Evolutionary conservation across 2,888 invertebrate species (phyloP), one percentile per base, ranked within the genome.

Genomic region (Ichneumoninae sp.): DNA sequence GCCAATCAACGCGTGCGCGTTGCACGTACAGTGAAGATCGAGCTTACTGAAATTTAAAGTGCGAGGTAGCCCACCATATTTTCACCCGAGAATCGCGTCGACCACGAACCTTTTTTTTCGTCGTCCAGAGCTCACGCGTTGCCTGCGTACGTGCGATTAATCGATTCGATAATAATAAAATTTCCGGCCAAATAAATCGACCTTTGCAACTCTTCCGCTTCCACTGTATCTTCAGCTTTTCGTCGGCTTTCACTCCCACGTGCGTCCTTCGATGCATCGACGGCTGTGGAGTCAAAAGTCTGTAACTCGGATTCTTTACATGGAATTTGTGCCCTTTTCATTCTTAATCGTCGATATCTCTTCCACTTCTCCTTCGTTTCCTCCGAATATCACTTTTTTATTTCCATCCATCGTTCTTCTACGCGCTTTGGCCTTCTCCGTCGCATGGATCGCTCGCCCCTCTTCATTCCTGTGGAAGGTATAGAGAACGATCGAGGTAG

Each of bases 351-450:
- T 40, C 10, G 16, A 44, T 44, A 44, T 47, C 44, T 44, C 69
- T 66, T 10, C 54, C 57, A 44, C 22, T 26, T 26, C 50, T 57
- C 71, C 44, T 76, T 16, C 57, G 69, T 36, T 52, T 40, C n/a
- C 22, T 63, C 19, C 19, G 33, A 54, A 47, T 83, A 87, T 87
- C 87, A 69, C 75, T 54, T 85, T 79, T 79, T 83, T 76, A 83
- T 87, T 83, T 76, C 63, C 60, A 78, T 44, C 26, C 40, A 7
- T 65, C 83, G 87, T 86, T 88, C 85, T 80, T 71, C 80, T 78
- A 81, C 85, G 88, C 87, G 83, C 82, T 50, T 80, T 69, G 36
- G 52, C 70, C 36, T 65, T 71, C 33, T 70, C 68, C 76, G 74
- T 75, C 81, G 71, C 78, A 52, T 65, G 71, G 79, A 65, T 52